A percentile compares a stretch with the other conserved stretches of the same genome.
Conservation (phyloP, 2,797 vertebrate species). For the Cottoperca gobio region DNA sequence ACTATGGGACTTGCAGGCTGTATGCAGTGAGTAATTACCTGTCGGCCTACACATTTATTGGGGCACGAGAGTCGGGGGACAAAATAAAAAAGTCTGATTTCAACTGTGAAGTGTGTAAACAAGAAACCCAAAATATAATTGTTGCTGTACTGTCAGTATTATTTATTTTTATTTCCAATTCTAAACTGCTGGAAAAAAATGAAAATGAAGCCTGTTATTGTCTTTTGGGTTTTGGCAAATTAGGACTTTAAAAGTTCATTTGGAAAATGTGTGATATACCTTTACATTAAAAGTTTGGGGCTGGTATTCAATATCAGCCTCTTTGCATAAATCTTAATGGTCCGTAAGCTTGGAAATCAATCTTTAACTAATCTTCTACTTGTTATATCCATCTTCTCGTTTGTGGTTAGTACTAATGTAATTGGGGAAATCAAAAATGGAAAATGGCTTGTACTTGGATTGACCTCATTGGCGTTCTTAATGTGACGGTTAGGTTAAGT, state of each 20-base stretch:
- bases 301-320: neutral
- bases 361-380: neutral
- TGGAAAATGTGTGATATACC: neutral
- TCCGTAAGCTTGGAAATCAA: no score
- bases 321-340: neutral
- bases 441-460: neutral
- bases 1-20: constrained; percentile 44
- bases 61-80: neutral
- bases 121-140: neutral
- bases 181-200: neutral
- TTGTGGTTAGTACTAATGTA: neutral
- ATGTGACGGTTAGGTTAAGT: neutral
- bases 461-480: neutral
- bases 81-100: constrained; percentile 26
- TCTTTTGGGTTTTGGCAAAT: neutral
- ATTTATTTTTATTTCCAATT: neutral
- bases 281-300: neutral
- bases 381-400: neutral
- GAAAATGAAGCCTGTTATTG: neutral
- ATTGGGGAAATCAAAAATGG: neutral
- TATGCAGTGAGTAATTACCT: constrained; percentile 54
- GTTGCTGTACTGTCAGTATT: neutral
- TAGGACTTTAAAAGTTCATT: neutral
- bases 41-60: constrained; percentile 35
- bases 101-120: neutral